phyloP scores from a whole-genome alignment of 2,113 vertebrate species.

The Oncorhynchus tshawytscha region DNA sequence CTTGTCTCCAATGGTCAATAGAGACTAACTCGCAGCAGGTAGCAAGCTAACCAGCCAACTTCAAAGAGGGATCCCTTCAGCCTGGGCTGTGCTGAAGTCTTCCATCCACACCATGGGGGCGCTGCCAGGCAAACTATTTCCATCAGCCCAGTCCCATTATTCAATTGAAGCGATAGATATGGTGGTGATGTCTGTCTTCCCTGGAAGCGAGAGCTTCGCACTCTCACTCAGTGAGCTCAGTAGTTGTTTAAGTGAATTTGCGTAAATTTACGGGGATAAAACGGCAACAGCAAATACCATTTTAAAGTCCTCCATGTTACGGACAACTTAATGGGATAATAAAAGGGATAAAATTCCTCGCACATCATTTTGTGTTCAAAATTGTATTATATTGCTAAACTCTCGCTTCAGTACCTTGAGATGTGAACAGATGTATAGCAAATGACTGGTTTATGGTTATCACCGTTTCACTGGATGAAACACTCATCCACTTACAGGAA shows the following conservation, averaged over 20 bases:
- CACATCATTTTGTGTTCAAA: slow-evolving; percentile 47
- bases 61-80: slow-evolving; percentile 62
- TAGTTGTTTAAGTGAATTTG: neutral
- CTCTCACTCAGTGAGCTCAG: neutral
- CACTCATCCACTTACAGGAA: slow-evolving; percentile 41
- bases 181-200: slow-evolving; percentile 25
- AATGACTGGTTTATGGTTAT: slow-evolving; percentile 34
- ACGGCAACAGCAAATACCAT: slow-evolving; percentile 23
- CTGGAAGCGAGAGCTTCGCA: neutral
- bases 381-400: slow-evolving; percentile 27
- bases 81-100: slow-evolving; percentile 51
- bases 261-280: neutral
- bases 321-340: slow-evolving; percentile 70
- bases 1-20: slow-evolving; percentile 64
- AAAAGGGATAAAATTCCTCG: slow-evolving; percentile 62
- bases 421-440: slow-evolving; percentile 32
- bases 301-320: slow-evolving; percentile 58
- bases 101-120: slow-evolving; percentile 52
- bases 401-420: slow-evolving; percentile 3
- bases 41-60: slow-evolving; percentile 29
- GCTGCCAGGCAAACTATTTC: slow-evolving; percentile 16
- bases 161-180: slow-evolving; percentile 50
- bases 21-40: slow-evolving; percentile 70
- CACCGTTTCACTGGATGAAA: slow-evolving; percentile 49
- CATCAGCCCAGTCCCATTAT: slow-evolving; percentile 55